Base-by-base conservation (phyloP, 2,888 invertebrate species). In the Drosophila demipolita region DNA sequence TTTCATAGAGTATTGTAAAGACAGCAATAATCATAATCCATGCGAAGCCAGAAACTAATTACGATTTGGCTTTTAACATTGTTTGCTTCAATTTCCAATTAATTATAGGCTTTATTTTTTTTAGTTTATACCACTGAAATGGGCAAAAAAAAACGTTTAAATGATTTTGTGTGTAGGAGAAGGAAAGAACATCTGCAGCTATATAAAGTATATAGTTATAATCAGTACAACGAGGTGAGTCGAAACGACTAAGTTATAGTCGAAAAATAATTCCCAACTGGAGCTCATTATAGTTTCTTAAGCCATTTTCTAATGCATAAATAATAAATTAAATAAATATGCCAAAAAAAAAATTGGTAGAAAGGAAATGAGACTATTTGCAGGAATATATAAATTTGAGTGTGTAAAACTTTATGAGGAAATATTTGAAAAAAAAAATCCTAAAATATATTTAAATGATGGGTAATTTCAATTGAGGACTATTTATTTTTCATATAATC, bases 41-140 rank as follows among this genome's bases (percentile, higher is more conserved):
- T 26, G 26, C 38, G 32, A 15, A 54, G 23, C 66, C 53, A n/a
- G 57, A 53, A 64, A 66, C 77, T 66, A 70, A 75, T 77, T 66
- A 75, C 64, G 64, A 75, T 69, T 50, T 53, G 15, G 66, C 50
- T 70, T 58, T 33, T 48, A 52, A 29, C 26, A 58, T 49, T 60
- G 49, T 71, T 63, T 63, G 49, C 48, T 50, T 49, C 59, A 58
- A 49, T 58, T 71, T 60, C 33, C 45, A 81, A 78, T 78, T 80
- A 77, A 68, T 71, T 71, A 38, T 59, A 65, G 61, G 35, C 36
- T 20, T 42, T 42, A 15, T 42, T 49, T 29, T 23, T 49, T 40
- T 57, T 53, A 32, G 15, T 29, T 45, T 20, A 15, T 45, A 23
- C 20, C 15, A 20, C 1, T 20, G 15, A 45, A 45, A 8, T 4